phyloP scores from a whole-genome alignment of 2,113 vertebrate genomes.

The Taxidea taxus region DNA sequence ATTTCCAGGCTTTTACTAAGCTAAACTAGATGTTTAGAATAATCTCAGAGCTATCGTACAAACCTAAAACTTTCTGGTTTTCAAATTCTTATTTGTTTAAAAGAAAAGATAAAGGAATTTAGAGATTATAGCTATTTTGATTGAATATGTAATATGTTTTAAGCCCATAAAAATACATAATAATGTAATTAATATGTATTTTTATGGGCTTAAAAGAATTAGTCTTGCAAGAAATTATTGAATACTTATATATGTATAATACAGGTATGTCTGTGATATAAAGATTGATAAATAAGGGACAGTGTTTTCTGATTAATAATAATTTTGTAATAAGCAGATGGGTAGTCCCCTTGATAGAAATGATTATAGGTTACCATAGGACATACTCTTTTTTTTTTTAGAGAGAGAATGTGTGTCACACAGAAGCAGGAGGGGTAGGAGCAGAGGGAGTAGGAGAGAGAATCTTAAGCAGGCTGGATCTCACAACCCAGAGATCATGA shows the following conservation, averaged over 20 bases:
- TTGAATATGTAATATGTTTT: neutral
- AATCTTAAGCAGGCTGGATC: neutral
- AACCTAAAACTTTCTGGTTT: neutral
- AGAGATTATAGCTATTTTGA: neutral
- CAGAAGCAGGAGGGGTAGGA: neutral
- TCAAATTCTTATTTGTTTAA: neutral
- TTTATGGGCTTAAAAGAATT: neutral
- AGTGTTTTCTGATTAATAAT: conserved; percentile 39
- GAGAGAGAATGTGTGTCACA: neutral
- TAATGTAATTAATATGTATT: neutral
- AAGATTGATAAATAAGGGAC: conserved; percentile 11
- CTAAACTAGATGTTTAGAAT: neutral
- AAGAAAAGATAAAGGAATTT: neutral
- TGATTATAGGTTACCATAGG: neutral
- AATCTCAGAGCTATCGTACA: neutral
- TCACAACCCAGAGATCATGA: neutral
- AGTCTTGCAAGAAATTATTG: neutral
- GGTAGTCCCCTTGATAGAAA: neutral
- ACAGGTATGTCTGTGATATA: neutral
- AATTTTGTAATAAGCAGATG: conserved; percentile 36
- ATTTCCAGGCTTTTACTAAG: neutral
- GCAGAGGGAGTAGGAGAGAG: neutral
- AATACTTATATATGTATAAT: neutral
- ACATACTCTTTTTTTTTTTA: neutral
- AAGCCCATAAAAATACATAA: no score